These are phyloP conservation scores for Lagorchestes hirsutus DNA, from an alignment of 2,797 vertebrate genomes.

Conservation along the genomic window DNA sequence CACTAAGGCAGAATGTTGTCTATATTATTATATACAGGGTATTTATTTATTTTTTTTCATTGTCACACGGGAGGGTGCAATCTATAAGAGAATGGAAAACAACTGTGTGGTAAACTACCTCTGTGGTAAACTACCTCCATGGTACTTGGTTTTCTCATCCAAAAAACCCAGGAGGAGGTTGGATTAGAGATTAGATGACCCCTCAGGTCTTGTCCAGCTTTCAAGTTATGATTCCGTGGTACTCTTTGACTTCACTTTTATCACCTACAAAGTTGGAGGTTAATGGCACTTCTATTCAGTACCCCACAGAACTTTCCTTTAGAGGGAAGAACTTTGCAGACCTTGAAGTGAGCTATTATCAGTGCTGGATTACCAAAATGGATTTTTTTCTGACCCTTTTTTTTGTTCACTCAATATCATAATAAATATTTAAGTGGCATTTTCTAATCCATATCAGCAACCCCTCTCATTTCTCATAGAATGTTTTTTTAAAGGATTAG, in stretches of 20 bases:
- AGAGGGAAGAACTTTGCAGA: neutral
- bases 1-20: neutral
- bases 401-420: conserved; percentile 15
- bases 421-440: conserved; percentile 30
- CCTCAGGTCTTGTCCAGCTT: neutral
- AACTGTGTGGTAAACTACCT: neutral
- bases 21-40: neutral
- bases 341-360: neutral
- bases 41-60: neutral
- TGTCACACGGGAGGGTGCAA: neutral
- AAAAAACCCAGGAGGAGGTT: neutral
- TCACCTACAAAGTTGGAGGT: neutral
- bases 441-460: conserved; percentile 25
- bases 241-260: neutral
- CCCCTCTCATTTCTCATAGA: conserved; percentile 34
- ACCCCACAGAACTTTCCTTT: neutral
- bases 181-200: neutral
- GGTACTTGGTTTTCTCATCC: neutral
- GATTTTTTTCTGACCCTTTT: neutral
- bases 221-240: neutral
- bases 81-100: neutral
- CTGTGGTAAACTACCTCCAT: neutral
- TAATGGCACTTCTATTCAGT: neutral
- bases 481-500: conserved; percentile 15
- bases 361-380: neutral